These are phyloP conservation scores for Sceloporus undulatus DNA, from an alignment of 2,113 vertebrate genomes.

Conservation along the genomic window DNA sequence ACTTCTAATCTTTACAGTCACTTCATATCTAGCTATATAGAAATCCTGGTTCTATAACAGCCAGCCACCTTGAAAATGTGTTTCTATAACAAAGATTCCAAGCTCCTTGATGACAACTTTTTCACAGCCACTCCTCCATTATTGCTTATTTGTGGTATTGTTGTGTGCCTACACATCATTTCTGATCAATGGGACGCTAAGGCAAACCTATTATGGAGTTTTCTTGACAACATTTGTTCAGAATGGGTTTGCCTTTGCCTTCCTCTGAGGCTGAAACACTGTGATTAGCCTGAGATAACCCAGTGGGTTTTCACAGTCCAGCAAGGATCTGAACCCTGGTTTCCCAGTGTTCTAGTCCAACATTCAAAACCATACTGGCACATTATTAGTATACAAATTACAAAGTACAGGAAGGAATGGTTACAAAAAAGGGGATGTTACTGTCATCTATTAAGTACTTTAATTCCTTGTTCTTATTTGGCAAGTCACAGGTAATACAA, in stretches of 20 bases:
- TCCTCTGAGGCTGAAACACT: no score
- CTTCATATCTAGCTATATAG: neutral
- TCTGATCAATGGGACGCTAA: no score
- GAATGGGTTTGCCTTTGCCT: no score
- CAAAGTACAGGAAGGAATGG: neutral
- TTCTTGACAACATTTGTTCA: no score
- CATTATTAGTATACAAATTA: neutral
- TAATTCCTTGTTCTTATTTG: conserved; percentile 11
- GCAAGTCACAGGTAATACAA: conserved; percentile 39
- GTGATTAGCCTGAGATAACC: no score
- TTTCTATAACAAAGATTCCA: neutral
- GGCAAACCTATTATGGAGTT: no score
- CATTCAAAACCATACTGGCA: neutral
- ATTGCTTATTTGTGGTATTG: neutral
- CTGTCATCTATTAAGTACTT: neutral
- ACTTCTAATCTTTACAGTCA: neutral
- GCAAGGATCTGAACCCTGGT: no score
- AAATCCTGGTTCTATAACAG: neutral
- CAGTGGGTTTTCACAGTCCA: no score
- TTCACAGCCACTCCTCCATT: neutral
- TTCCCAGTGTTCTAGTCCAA: no score
- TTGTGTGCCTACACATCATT: no score
- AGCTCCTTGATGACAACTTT: neutral
- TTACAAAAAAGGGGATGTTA: conserved; percentile 22
- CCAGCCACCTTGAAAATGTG: neutral